Evolutionary conservation across 1,140 invertebrate genomes (phyloP).

Genomic region (Solenopsis invicta): DNA sequence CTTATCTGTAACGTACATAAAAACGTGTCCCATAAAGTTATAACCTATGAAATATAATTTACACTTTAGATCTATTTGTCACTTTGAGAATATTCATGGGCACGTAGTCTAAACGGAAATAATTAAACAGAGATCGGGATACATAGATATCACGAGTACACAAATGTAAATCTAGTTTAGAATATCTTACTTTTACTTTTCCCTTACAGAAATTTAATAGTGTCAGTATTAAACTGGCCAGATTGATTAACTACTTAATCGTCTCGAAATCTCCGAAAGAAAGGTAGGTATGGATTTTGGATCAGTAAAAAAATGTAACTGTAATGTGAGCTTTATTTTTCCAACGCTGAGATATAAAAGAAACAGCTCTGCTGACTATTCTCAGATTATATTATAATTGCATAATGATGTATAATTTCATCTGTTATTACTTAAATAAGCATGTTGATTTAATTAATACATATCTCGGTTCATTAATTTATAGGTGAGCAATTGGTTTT

Average conservation of each 20-base stretch:
- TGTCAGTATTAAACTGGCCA: too few relatives aligned
- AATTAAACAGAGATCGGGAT: not conserved
- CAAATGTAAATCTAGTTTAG: not conserved
- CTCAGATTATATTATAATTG: too few relatives aligned
- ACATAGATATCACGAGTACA: not conserved
- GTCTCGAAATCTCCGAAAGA: too few relatives aligned
- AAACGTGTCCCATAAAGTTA: not conserved
- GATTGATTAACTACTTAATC: too few relatives aligned
- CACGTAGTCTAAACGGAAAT: not conserved
- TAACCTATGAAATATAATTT: slow-evolving; percentile 22
- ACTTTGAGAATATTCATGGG: slow-evolving; percentile 19
- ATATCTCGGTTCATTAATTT: not conserved
- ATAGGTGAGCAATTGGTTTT: slow-evolving; percentile 30
- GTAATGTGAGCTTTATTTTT: too few relatives aligned
- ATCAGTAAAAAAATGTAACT: too few relatives aligned
- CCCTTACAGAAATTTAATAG: too few relatives aligned
- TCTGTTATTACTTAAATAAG: slow-evolving; percentile 14
- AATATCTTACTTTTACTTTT: not conserved
- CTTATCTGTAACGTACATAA: slow-evolving; percentile 23
- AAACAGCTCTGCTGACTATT: too few relatives aligned
- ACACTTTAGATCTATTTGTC: not conserved
- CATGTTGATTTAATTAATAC: slow-evolving; percentile 3
- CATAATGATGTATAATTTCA: too few relatives aligned
- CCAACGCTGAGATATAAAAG: too few relatives aligned
- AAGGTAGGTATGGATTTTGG: too few relatives aligned